Conservation (phyloP, 2,797 vertebrate genomes). For the Neoniphon sammara region DNA sequence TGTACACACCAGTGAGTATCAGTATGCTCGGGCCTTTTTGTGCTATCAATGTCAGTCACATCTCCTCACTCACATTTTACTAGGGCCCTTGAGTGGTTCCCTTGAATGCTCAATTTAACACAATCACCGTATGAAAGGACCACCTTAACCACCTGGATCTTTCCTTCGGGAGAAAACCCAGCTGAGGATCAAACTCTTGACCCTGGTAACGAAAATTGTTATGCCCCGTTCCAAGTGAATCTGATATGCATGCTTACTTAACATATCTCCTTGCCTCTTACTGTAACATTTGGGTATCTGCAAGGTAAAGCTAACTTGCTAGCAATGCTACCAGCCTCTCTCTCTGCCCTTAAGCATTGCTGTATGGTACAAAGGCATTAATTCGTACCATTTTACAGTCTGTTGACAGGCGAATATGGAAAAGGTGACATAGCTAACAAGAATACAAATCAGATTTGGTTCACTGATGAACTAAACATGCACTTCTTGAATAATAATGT, state of each 20-base stretch:
- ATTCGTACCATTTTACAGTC: background rate
- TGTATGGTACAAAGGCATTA: background rate
- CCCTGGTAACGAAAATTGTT: constrained; percentile 49
- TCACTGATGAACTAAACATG: background rate
- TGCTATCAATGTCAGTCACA: constrained; percentile 70
- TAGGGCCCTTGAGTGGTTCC: constrained; percentile 65
- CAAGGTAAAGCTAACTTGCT: constrained; percentile 13
- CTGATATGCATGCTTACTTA: constrained; percentile 56
- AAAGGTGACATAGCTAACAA: constrained; percentile 4
- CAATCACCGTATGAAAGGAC: constrained; percentile 74
- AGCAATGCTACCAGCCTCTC: constrained; percentile 2
- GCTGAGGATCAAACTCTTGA: constrained; percentile 67
- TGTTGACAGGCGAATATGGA: background rate
- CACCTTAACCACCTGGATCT: constrained; percentile 64
- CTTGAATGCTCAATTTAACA: constrained; percentile 81
- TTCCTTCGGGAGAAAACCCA: constrained; percentile 56
- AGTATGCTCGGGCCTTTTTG: constrained; percentile 73
- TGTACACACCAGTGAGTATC: constrained; percentile 44
- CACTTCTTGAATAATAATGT: background rate
- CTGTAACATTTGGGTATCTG: constrained; percentile 17
- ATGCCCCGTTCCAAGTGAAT: constrained; percentile 56
- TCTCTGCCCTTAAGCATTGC: background rate
- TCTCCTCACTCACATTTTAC: constrained; percentile 66
- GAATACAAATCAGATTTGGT: background rate
- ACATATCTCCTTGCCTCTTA: constrained; percentile 42